Evolutionary conservation across 1,140 invertebrate genomes (phyloP), one percentile per base, ranked within the genome.

Genomic region (Musca vetustissima): DNA sequence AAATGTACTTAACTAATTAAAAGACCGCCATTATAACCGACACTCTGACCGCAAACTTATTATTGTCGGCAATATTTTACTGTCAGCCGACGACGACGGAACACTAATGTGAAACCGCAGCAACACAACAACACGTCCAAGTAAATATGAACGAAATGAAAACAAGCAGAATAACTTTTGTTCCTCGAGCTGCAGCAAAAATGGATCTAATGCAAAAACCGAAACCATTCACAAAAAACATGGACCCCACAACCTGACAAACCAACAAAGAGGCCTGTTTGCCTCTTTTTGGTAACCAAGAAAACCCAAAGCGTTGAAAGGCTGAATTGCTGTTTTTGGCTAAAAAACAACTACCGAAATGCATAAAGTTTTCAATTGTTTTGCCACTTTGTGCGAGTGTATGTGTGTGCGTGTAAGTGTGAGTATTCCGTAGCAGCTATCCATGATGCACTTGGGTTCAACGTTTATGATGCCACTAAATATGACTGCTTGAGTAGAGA

Each of bases 1-100:
- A 61, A 61, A 61, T 17, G 32, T 61, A 61, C 57, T 61, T 61
- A 61, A 61, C 57, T 61, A 61, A 61, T 61, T 61, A 61, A 61
- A 36, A 61, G 57, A 43, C 57, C 57, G 57, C 57, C 57, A 61
- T 61, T 61, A 61, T 61, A 61, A 61, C 57, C 57, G 57, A 61
- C 57, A 61, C 57, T 61, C 14, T 61, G 57, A 61, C 57, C 57
- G 57, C 57, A 61, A 61, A 61, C 57, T 61, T 61, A 61, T 61
- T 61, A 61, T 61, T 61, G 28, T 19, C 28, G 36, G 36, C 57
- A 61, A 61, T 61, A 61, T 61, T 61, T 61, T 61, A 61, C 57
- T 61, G 57, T 61, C 32, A 61, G 28, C 28, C n/a, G 17, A 6
- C 15, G 15, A 49, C 48, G n/a, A 49, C 17, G 9, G 17, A 52